These are phyloP conservation scores for Cosmia pyralina DNA, from an alignment of 2,888 invertebrate genomes.

Conservation along the genomic window DNA sequence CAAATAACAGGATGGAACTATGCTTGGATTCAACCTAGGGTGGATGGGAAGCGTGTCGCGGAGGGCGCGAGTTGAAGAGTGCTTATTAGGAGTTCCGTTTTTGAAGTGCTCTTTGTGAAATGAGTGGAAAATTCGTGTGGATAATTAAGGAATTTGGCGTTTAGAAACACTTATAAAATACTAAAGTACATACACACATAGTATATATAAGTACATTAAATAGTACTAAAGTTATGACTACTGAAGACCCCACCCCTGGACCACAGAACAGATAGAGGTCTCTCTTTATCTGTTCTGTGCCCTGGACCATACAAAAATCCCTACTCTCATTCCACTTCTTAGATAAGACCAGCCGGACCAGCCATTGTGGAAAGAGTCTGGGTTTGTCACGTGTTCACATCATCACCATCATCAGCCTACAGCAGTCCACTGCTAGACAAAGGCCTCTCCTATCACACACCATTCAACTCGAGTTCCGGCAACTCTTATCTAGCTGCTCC, in stretches of 20 bases:
- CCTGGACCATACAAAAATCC: background rate
- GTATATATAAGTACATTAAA: too few species aligned
- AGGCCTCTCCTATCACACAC: too few species aligned
- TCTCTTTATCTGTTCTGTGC: too few species aligned
- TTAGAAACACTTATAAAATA: slow-evolving; percentile 1
- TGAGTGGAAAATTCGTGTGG: slow-evolving; percentile 16
- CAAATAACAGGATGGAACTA: slow-evolving; percentile 53
- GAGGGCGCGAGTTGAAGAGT: background rate
- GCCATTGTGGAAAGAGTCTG: background rate
- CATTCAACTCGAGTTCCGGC: too few species aligned
- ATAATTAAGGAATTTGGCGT: slow-evolving; percentile 7
- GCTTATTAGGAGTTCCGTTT: slow-evolving; percentile 6
- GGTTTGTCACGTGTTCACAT: background rate
- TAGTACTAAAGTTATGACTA: background rate
- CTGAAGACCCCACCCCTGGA: too few species aligned
- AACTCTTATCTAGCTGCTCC: too few species aligned
- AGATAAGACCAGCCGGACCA: too few species aligned
- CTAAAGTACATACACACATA: too few species aligned
- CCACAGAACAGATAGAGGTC: too few species aligned
- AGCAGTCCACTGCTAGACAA: too few species aligned
- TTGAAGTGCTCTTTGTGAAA: slow-evolving; percentile 11
- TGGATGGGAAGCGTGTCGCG: slow-evolving; percentile 35
- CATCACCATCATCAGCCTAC: too few species aligned
- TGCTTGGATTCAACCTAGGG: slow-evolving; percentile 31
- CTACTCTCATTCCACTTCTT: background rate